Evolutionary conservation across 1,140 invertebrate species (phyloP), one percentile per base, ranked within the genome.

Genomic region (Nylanderia fulva): DNA sequence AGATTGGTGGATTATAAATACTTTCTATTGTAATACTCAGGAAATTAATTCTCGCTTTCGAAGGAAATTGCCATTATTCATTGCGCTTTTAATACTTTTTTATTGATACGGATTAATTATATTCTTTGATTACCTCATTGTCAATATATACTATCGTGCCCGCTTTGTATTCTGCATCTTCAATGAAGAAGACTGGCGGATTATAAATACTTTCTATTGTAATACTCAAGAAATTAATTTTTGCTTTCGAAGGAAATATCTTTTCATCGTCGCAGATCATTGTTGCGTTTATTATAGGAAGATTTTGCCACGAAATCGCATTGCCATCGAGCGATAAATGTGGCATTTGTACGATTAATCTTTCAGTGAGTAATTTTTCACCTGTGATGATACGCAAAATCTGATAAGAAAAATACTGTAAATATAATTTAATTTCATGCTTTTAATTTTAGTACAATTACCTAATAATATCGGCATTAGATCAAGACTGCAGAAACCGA

Each of bases 181-280:
- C 74, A 1, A 61, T 82, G 27, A 91, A 92, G 15, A 18, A 66
- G 52, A 60, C 39, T 11, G 90, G 90, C 6, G 69, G 18, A 85
- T 93, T 93, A 52, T 92, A 90, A 42, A 93, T 89, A 45, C 89
- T 92, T 68, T 92, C 92, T 0, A 93, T 29, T 0, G 91, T 93
- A 5, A 93, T 69, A 21, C 54, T 88, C 0, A 93, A 18, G 87
- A 88, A 88, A 74, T 93, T 92, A 0, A 86, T 39, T 2, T 29
- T 11, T 3, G 56, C 36, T 7, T 88, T 27, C 21, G 63, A 11
- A 7, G 85, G 54, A 27, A 86, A 85, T 29, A 90, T 60, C 9
- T 71, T 21, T 0, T 15, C 5, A 2, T 77, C 56, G 2, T 86
- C 18, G 21, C 84, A 84, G 0, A 1, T 52, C 6, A 88, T 24